These are phyloP conservation scores for Apodemia duryi DNA, from an alignment of 2,888 invertebrate species.

Conservation along the genomic window DNA sequence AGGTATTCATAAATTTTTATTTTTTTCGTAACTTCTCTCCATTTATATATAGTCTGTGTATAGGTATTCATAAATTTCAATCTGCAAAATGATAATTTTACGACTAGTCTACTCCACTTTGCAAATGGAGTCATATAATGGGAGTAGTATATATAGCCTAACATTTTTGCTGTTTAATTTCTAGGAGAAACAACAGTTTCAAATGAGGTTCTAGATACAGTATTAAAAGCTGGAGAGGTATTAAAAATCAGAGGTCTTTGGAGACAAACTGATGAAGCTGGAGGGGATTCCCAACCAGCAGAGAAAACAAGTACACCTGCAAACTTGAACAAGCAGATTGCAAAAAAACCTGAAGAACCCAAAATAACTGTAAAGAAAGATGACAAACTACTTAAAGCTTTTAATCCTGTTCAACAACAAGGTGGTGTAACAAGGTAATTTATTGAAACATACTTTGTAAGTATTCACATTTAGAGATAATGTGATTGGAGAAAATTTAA, in stretches of 20 bases:
- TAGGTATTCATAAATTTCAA: no score
- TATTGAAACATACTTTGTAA: not conserved
- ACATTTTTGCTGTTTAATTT: slow-evolving; percentile 22
- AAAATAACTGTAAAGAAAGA: slow-evolving; percentile 70
- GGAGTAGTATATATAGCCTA: no score
- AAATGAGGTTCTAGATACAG: slow-evolving; percentile 89
- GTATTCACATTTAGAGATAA: no score
- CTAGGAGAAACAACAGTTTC: slow-evolving; percentile 89
- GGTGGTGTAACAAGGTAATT: slow-evolving; percentile 37
- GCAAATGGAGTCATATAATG: no score
- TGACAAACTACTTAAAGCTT: slow-evolving; percentile 68
- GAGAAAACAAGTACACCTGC: slow-evolving; percentile 51
- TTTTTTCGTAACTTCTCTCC: no score
- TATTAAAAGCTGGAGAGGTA: slow-evolving; percentile 89
- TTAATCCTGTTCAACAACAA: slow-evolving; percentile 51
- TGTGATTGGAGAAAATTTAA: no score
- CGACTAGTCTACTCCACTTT: no score
- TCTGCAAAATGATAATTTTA: no score
- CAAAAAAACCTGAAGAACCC: slow-evolving; percentile 59
- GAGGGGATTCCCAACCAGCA: slow-evolving; percentile 46
- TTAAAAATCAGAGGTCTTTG: slow-evolving; percentile 89
- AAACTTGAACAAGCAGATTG: slow-evolving; percentile 48
- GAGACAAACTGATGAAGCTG: slow-evolving; percentile 81
- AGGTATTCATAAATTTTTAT: no score
- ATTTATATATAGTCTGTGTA: no score